Base-by-base conservation (phyloP, 1,140 invertebrate species). In the Leptinotarsa undecemlineata region DNA sequence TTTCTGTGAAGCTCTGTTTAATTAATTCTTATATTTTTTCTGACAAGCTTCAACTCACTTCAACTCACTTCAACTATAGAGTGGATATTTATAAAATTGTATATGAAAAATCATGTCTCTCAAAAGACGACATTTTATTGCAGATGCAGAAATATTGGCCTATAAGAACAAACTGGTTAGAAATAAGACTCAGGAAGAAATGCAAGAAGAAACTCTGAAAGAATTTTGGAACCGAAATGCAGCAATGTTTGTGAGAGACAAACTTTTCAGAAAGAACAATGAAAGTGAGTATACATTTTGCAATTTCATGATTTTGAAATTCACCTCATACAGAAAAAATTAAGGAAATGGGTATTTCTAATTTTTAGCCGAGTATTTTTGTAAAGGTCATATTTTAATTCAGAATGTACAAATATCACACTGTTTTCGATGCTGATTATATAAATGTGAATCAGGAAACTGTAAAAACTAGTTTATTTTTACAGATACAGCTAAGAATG, bases 401-500 rank as follows among this genome's bases (percentile, higher is more conserved):
- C 3, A 20, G 20, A 19, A 4, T 23, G 20, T 4, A 64, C 17
- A 0, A 19, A 11, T 4, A 23, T 0, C 3, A 64, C 15, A 26
- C 8, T 48, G 4, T 17, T 42, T 14, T 17, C 17, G 6, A 48
- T 42, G 11, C 33, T 67, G 11, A 15, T 67, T 1, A 67, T 23
- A 21, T 15, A 8, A 14, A 67, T 42, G 14, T 42, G 4, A 66
- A 48, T 51, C 33, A 42, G 19, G 8, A 51, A 11, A 42, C 33
- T 14, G 14, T 14, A 20, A 33, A 68, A 42, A 26, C 48, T 61
- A 42, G 1, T n/a, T 20, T 15, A 3, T 42, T 0, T 72, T 15
- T 64, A 13, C 72, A 73, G 83, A 87, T 61, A 80, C 82, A 42
- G 89, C 91, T 1, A 91, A 92, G 81, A 95, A 95, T 83, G 89